Conservation (phyloP, 1,140 invertebrate species). For the Melitaea cinxia region DNA sequence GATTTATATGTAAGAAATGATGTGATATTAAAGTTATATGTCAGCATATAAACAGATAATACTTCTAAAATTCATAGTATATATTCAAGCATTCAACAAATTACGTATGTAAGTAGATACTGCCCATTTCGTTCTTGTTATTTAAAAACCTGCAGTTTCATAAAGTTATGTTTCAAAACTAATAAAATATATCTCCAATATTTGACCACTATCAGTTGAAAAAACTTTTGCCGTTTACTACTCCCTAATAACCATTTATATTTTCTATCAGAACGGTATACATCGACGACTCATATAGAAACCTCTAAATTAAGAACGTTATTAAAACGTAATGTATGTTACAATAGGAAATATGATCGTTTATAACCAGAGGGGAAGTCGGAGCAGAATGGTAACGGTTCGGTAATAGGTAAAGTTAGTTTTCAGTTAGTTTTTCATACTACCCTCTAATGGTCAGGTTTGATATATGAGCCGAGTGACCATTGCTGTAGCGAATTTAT, state of each 20-base stretch:
- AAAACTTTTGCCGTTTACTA: slow-evolving; percentile 36
- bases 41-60: too few relatives aligned
- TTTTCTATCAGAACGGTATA: not conserved
- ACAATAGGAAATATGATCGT: not conserved
- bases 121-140: too few relatives aligned
- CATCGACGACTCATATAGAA: slow-evolving; percentile 12
- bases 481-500: slow-evolving; percentile 46
- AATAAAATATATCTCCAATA: slow-evolving; percentile 49
- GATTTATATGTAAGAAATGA: too few relatives aligned
- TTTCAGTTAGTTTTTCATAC: slow-evolving; percentile 62
- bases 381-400: slow-evolving; percentile 30
- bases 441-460: slow-evolving; percentile 48
- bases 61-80: too few relatives aligned
- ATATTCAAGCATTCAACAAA: too few relatives aligned
- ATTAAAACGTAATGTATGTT: slow-evolving; percentile 24
- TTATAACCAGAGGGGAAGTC: not conserved
- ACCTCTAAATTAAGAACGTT: not conserved
- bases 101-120: too few relatives aligned
- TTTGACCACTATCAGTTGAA: slow-evolving; percentile 44
- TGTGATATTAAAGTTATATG: too few relatives aligned
- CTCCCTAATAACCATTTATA: not conserved
- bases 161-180: slow-evolving; percentile 25
- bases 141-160: slow-evolving; percentile 2
- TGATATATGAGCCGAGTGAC: slow-evolving; percentile 49
- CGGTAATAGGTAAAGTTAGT: slow-evolving; percentile 61